These are phyloP conservation scores for Euglossa dilemma DNA, from an alignment of 1,140 invertebrate species.

Conservation along the genomic window DNA sequence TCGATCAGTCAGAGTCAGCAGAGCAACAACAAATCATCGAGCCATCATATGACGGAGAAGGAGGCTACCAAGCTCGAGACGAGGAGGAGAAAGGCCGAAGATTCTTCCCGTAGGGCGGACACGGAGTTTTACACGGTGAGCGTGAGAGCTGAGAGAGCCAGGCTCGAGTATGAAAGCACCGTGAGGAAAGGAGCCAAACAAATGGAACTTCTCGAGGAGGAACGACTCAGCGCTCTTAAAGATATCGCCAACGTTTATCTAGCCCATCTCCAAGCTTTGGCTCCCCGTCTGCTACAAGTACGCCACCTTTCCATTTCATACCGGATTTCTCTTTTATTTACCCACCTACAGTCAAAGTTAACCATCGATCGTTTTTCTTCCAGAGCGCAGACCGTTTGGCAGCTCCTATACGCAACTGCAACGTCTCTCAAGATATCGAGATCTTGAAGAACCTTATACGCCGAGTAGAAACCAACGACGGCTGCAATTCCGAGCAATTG, in stretches of 20 bases:
- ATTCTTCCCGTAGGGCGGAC: constrained; percentile 94
- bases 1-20: constrained; percentile 79
- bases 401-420: constrained; percentile 87
- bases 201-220: constrained; percentile 93
- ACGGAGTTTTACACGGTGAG: constrained; percentile 96
- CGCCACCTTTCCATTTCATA: no score
- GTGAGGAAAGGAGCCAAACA: constrained; percentile 90
- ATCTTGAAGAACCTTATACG: constrained; percentile 85
- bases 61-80: constrained; percentile 90
- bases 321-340: no score
- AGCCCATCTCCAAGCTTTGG: constrained; percentile 89
- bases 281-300: constrained; percentile 86
- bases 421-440: constrained; percentile 89
- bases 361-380: not conserved
- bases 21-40: constrained; percentile 76
- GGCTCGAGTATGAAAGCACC: constrained; percentile 95
- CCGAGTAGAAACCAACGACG: constrained; percentile 78
- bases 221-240: constrained; percentile 92
- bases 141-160: constrained; percentile 92
- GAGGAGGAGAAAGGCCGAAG: constrained; percentile 94
- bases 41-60: constrained; percentile 85
- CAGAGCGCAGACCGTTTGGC: constrained; percentile 88
- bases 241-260: constrained; percentile 90
- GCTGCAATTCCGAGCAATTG: constrained; percentile 87
- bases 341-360: no score